Evolutionary conservation across 2,888 invertebrate species (phyloP).

Genomic region (Podabrus alpinus): DNA sequence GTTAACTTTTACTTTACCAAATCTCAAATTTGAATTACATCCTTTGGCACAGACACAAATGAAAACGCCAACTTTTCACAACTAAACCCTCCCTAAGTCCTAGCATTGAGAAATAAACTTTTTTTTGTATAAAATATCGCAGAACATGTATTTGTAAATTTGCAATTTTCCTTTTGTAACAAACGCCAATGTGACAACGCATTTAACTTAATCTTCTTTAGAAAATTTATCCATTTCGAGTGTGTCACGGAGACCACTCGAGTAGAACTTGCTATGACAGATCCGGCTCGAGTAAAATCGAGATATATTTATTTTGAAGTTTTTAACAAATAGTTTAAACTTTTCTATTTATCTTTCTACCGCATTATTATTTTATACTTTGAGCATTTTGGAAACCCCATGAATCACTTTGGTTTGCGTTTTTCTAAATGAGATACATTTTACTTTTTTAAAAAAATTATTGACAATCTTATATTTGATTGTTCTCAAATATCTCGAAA

Average conservation of each 20-base stretch:
- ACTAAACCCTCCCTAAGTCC: neutral
- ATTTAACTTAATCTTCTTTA: neutral
- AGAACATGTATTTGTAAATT: neutral
- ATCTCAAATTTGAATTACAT: conserved; percentile 26
- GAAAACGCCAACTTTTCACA: neutral
- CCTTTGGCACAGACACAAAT: neutral
- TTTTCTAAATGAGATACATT: too few species aligned
- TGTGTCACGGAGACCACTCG: neutral
- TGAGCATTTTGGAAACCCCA: too few species aligned
- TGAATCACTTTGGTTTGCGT: too few species aligned
- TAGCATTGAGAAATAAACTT: neutral
- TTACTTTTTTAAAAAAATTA: too few species aligned
- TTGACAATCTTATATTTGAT: too few species aligned
- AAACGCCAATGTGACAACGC: neutral
- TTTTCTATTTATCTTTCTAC: too few species aligned
- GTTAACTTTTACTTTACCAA: conserved; percentile 38
- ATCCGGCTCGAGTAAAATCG: neutral
- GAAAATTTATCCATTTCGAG: neutral
- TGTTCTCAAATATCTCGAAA: too few species aligned
- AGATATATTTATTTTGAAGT: too few species aligned
- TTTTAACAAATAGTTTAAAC: too few species aligned
- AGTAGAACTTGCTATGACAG: neutral
- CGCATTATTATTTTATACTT: too few species aligned
- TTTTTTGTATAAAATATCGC: neutral
- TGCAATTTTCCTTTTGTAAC: neutral